Base-by-base conservation (phyloP, 2,113 vertebrate genomes). In the Melanerpes aurifrons region DNA sequence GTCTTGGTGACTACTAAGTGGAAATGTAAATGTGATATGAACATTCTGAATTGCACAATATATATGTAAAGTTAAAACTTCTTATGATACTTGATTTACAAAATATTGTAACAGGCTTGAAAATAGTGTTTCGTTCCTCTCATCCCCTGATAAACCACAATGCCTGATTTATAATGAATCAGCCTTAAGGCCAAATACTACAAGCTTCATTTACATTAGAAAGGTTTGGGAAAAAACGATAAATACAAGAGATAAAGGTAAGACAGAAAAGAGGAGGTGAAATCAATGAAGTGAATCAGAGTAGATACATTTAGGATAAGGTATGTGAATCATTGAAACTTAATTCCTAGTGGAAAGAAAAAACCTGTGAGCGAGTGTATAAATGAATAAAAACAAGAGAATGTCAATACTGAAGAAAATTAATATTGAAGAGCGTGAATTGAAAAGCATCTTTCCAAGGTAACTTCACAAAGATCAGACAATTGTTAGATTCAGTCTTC, bases 201-300 rank as follows among this genome's bases (percentile, higher is more conserved):
- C 92, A 92, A 67, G 18, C 87, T 95, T 85, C 59, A 91, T 87
- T 94, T 89, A 87, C 71, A 89, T 73, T 70, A 80, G 85, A 95
- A 91, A 67, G 59, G 21, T 62, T 87, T 61, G 37, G 32, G 40
- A 61, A 15, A 29, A 89, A 76, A 78, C 89, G 68, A 91, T 89
- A 62, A 73, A 89, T 82, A 73, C 7, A 70, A 70, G 40, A 87
- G 85, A 92, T 73, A 79, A 87, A 73, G 67, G 82, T 89, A 91
- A 87, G 45, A 79, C 67, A 70, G 67, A 19, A 85, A 35, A 84
- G 26, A 32, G 47, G 69, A 89, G 50, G 84, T 43, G 71, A 12
- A 87, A 92, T 89, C 37, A 75, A 68, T 6, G 28, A 87, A 89
- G 35, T 61, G 22, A 89, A 79, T 76, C 26, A 35, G 45, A 37